Evolutionary conservation across 2,113 vertebrate genomes (phyloP).

Genomic region (Stegastes partitus): DNA sequence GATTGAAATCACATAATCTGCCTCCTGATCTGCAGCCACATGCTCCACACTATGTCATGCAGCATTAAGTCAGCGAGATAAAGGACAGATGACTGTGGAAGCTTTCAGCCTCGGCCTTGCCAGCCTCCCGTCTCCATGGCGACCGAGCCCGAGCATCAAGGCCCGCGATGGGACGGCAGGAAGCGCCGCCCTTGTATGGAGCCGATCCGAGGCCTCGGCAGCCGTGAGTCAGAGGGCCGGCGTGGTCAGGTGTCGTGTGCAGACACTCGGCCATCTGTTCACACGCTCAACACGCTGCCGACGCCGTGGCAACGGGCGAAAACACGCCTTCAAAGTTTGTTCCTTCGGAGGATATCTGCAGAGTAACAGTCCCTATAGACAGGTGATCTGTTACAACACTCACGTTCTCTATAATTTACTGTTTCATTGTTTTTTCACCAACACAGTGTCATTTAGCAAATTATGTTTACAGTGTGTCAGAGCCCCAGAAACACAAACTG

Average conservation of each 20-base stretch:
- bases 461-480: too few species aligned
- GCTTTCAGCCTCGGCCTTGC: conserved; percentile 75
- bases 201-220: conserved; percentile 70
- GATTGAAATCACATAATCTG: conserved; percentile 1
- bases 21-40: conserved; percentile 48
- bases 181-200: conserved; percentile 72
- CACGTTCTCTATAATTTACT: too few species aligned
- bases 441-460: too few species aligned
- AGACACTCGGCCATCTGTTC: conserved; percentile 82
- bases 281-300: too few species aligned
- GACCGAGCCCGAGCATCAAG: conserved; percentile 68
- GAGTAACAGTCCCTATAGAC: too few species aligned
- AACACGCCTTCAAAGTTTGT: too few species aligned
- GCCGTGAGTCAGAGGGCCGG: conserved; percentile 80
- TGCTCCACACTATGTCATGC: conserved; percentile 65
- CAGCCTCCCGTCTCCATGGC: conserved; percentile 75
- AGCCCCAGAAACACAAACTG: too few species aligned
- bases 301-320: too few species aligned
- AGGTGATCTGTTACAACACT: too few species aligned
- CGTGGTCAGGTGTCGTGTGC: conserved; percentile 81
- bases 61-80: conserved; percentile 72
- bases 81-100: conserved; percentile 73
- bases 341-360: too few species aligned
- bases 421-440: too few species aligned
- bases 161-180: conserved; percentile 66